A percentile compares a stretch with the other conserved stretches of the same genome.
These are phyloP conservation scores for Melanogrammus aeglefinus DNA, from an alignment of 2,797 vertebrate species.

Conservation along the genomic window DNA sequence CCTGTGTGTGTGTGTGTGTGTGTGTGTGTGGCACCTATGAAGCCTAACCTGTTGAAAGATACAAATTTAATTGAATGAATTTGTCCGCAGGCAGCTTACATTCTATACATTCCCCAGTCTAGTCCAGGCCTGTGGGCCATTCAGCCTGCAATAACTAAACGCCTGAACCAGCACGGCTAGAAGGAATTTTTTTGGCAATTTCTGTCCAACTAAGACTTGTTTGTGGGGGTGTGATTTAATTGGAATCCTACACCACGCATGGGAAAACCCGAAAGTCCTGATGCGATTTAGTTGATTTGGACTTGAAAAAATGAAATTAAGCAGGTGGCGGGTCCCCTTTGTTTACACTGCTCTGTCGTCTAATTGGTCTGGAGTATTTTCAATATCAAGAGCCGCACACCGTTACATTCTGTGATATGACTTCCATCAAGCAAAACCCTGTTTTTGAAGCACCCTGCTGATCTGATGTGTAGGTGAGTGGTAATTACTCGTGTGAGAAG, in stretches of 20 bases:
- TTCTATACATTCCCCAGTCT: slow-evolving; percentile 58
- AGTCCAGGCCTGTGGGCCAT: slow-evolving; percentile 43
- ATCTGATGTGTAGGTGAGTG: neutral
- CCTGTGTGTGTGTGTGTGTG: slow-evolving; percentile 16
- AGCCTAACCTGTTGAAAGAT: slow-evolving; percentile 28
- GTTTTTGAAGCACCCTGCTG: neutral
- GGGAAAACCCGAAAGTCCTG: neutral
- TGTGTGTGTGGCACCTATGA: slow-evolving; percentile 32
- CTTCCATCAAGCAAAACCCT: neutral
- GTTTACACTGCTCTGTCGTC: neutral
- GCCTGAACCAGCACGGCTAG: neutral
- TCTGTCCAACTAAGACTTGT: neutral
- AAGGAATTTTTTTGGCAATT: neutral
- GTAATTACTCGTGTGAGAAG: neutral
- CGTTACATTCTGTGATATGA: neutral
- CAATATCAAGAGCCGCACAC: neutral
- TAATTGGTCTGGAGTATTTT: neutral
- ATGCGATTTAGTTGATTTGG: neutral
- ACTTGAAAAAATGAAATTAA: neutral
- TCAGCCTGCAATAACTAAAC: neutral
- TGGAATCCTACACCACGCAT: neutral
- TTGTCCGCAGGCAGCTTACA: slow-evolving; percentile 22
- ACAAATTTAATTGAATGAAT: slow-evolving; percentile 26
- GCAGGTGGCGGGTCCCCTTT: neutral
- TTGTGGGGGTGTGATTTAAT: neutral